Percentiles rank a stretch among this genome's conserved stretches.
phyloP scores from a whole-genome alignment of 2,888 invertebrate species.

The Hololepta plana region DNA sequence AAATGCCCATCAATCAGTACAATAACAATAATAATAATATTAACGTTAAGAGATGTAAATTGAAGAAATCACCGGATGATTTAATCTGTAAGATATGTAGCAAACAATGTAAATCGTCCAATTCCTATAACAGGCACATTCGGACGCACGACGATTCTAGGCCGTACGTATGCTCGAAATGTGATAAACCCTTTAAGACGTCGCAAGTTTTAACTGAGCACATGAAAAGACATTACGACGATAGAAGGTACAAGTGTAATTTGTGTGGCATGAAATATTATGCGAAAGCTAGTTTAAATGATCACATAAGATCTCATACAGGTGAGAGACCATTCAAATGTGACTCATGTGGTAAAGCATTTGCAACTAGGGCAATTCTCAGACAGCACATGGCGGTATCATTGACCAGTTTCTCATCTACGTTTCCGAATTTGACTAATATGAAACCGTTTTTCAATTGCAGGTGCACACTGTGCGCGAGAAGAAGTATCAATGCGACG shows the following conservation, averaged over 20 bases:
- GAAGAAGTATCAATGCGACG: conserved; percentile 13
- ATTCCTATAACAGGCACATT: conserved; percentile 13
- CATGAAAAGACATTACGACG: conserved; percentile 14
- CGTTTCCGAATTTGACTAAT: not conserved
- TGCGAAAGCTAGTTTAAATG: conserved; percentile 13
- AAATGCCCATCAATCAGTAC: too few relatives aligned
- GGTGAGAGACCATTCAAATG: conserved; percentile 36
- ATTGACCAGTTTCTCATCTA: conserved; percentile 5
- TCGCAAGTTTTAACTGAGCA: conserved; percentile 13
- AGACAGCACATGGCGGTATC: conserved; percentile 13
- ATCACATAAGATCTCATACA: conserved; percentile 16
- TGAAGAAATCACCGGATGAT: conserved; percentile 8
- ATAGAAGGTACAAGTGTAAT: conserved; percentile 13
- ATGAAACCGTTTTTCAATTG: conserved; percentile 6
- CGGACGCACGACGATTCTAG: conserved; percentile 12
- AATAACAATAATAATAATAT: too few relatives aligned
- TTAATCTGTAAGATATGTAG: conserved; percentile 10
- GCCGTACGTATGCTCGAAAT: conserved; percentile 13
- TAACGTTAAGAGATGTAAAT: too few relatives aligned
- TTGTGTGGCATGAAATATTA: conserved; percentile 14
- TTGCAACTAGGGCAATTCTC: conserved; percentile 13
- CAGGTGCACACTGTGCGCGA: conserved; percentile 13
- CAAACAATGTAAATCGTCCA: conserved; percentile 12
- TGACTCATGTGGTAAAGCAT: conserved; percentile 12
- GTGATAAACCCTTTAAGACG: conserved; percentile 14